A percentile compares a stretch with the other conserved stretches of the same genome.
Evolutionary conservation across 53 echinoderm and acorn worm genomes (phyloP).

Genomic region (Mesocentrotus franciscanus): DNA sequence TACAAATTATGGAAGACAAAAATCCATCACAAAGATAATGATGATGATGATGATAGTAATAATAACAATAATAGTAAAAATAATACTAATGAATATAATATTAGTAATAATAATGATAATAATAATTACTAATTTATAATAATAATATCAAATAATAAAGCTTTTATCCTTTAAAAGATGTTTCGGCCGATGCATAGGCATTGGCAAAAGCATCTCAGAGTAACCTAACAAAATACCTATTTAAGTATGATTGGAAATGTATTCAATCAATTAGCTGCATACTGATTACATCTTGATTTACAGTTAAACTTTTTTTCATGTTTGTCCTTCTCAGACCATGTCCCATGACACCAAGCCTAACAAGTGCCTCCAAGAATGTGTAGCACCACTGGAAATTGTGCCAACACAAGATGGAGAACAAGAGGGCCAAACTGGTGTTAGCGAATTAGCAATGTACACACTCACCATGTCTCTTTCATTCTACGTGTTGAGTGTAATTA

Average conservation of each 20-base stretch:
- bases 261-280: background rate
- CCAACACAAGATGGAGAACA: conserved; percentile 58
- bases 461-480: conserved; percentile 25
- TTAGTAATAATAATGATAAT: too few relatives aligned
- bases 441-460: conserved; percentile 67
- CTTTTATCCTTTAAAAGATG: too few relatives aligned
- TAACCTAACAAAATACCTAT: too few relatives aligned
- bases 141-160: too few relatives aligned
- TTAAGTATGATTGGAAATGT: background rate
- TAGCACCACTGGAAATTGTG: conserved; percentile 53
- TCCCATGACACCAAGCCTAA: conserved; percentile 17
- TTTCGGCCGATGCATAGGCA: too few relatives aligned
- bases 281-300: background rate
- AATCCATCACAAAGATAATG: too few relatives aligned
- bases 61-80: too few relatives aligned
- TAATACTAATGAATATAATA: too few relatives aligned
- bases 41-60: too few relatives aligned
- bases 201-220: too few relatives aligned
- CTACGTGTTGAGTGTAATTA: conserved; percentile 50
- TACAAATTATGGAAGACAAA: too few relatives aligned
- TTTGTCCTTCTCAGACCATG: background rate
- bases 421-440: conserved; percentile 57
- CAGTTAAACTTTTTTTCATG: background rate
- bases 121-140: too few relatives aligned
- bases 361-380: conserved; percentile 58